These are phyloP conservation scores for Megaceryle torquata DNA, from an alignment of 2,113 vertebrate species.

Conservation along the genomic window DNA sequence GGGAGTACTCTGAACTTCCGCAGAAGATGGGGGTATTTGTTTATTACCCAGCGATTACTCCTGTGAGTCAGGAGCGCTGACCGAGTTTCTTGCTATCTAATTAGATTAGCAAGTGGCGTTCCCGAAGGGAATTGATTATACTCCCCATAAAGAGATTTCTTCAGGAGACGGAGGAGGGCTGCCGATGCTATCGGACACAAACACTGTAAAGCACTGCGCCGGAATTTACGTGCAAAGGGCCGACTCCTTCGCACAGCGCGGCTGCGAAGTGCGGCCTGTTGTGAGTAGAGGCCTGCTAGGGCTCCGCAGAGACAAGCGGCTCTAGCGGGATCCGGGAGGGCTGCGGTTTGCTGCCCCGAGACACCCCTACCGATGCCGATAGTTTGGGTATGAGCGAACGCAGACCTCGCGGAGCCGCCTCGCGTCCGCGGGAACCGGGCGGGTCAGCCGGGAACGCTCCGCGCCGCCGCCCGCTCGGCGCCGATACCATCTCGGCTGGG, in stretches of 20 bases:
- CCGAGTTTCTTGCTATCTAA: not conserved
- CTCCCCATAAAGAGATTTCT: not conserved
- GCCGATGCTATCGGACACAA: fast-evolving
- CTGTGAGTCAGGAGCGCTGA: not conserved
- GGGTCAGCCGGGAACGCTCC: not conserved
- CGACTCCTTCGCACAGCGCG: too few relatives aligned
- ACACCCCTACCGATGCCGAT: fast-evolving
- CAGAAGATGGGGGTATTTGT: not conserved
- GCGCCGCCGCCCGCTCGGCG: not conserved
- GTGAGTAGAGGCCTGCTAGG: not conserved
- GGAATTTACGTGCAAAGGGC: not conserved
- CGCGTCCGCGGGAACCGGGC: not conserved
- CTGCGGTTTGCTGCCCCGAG: not conserved
- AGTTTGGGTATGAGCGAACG: too few relatives aligned
- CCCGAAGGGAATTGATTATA: not conserved
- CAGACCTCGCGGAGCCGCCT: not conserved
- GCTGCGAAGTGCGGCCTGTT: not conserved
- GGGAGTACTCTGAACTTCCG: not conserved
- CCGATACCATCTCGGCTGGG: not conserved
- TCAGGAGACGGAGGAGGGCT: not conserved
- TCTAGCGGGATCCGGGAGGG: not conserved
- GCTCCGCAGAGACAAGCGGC: not conserved
- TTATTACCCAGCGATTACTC: not conserved
- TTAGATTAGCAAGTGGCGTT: not conserved
- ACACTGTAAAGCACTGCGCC: fast-evolving